Evolutionary conservation across 2,888 invertebrate species (phyloP).

Genomic region (Ecliptopera silaceata): DNA sequence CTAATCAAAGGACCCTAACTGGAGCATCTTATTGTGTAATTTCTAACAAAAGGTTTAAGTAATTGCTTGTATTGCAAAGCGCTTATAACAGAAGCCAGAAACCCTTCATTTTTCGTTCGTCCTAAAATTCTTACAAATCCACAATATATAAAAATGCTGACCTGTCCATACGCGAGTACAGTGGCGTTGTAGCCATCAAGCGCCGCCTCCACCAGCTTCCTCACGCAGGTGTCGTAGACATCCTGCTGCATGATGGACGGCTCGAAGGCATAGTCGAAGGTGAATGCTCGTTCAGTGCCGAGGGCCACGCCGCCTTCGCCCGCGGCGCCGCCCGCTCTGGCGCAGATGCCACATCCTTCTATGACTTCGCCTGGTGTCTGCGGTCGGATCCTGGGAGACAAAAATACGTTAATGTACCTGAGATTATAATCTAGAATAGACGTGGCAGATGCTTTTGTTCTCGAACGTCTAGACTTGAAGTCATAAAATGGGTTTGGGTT

Average conservation of each 20-base stretch:
- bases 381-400: conserved; percentile 92
- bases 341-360: conserved; percentile 97
- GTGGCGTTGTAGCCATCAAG: conserved; percentile 99
- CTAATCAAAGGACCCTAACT: too few species aligned
- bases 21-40: too few species aligned
- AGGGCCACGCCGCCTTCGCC: conserved; percentile 96
- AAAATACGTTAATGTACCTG: background rate
- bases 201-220: conserved; percentile 94
- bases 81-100: too few species aligned
- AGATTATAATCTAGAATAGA: too few species aligned
- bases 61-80: too few species aligned
- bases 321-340: conserved; percentile 93
- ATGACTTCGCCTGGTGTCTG: conserved; percentile 96
- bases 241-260: conserved; percentile 87
- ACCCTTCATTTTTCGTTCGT: too few species aligned
- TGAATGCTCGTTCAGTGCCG: conserved; percentile 97
- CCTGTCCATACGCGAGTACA: conserved; percentile 97
- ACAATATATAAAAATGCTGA: conserved; percentile 53
- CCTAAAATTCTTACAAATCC: too few species aligned
- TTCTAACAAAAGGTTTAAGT: too few species aligned
- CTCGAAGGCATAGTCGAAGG: conserved; percentile 98
- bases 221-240: conserved; percentile 93
- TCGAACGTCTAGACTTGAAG: too few species aligned
- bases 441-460: too few species aligned
- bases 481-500: too few species aligned